Conservation (phyloP, 1,140 invertebrate species). For the Drosophila pseudoobscura region DNA sequence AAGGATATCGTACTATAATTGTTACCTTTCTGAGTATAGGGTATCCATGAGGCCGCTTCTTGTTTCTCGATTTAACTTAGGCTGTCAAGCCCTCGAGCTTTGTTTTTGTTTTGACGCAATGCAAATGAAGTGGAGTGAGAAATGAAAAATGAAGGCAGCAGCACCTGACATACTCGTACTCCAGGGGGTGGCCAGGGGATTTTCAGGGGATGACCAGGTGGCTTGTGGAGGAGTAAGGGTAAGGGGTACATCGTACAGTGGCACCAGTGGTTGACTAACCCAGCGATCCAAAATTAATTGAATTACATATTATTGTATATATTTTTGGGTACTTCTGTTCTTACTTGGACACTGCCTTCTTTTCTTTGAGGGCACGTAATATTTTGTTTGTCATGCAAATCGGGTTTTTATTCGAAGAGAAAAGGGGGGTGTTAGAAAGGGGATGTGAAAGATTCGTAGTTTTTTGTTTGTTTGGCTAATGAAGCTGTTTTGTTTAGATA, state of each 20-base stretch:
- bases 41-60: background rate
- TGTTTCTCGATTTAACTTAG: conserved; percentile 42
- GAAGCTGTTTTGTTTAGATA: conserved; percentile 29
- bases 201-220: background rate
- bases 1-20: too few species aligned
- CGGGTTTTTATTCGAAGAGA: background rate
- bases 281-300: conserved; percentile 77
- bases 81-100: conserved; percentile 12
- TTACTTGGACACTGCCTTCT: conserved; percentile 23
- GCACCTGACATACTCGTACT: conserved; percentile 56
- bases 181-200: background rate
- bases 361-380: conserved; percentile 35
- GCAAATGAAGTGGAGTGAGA: conserved; percentile 66
- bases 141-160: conserved; percentile 71
- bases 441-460: conserved; percentile 22
- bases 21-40: background rate
- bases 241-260: background rate
- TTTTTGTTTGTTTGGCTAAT: conserved; percentile 48
- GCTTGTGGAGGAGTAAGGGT: conserved; percentile 1
- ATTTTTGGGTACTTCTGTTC: conserved; percentile 47
- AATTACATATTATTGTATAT: conserved; percentile 68
- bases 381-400: conserved; percentile 53
- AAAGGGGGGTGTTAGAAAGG: conserved; percentile 12
- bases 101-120: conserved; percentile 61
- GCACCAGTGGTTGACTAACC: conserved; percentile 33